Conservation (phyloP, 2,113 vertebrate genomes). For the Festucalex cinctus region DNA sequence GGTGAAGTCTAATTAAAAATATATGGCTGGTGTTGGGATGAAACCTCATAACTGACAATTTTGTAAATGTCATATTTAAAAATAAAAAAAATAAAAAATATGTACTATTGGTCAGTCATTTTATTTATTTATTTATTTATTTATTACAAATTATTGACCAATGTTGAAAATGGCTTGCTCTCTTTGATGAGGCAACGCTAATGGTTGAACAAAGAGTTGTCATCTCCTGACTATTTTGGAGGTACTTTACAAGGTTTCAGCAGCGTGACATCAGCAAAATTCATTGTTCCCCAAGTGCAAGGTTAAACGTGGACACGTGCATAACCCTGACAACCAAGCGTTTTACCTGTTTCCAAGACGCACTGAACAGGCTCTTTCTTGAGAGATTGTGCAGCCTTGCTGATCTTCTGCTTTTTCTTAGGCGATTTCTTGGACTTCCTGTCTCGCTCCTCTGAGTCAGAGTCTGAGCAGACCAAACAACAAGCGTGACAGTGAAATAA, state of each 20-base stretch:
- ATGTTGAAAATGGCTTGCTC: too few species aligned
- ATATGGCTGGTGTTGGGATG: neutral
- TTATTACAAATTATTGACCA: too few species aligned
- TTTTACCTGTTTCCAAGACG: slow-evolving; percentile 91
- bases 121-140: too few species aligned
- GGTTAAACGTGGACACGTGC: neutral
- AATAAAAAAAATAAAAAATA: too few species aligned
- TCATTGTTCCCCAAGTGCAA: neutral
- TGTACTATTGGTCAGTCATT: too few species aligned
- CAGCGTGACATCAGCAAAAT: too few species aligned
- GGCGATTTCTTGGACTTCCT: slow-evolving; percentile 76
- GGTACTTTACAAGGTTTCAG: too few species aligned
- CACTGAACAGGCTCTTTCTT: slow-evolving; percentile 85
- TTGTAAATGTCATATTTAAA: too few species aligned
- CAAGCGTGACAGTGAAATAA: neutral
- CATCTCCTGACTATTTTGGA: too few species aligned
- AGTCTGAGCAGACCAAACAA: neutral
- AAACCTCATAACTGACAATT: too few species aligned
- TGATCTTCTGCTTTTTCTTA: slow-evolving; percentile 55
- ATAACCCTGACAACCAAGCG: neutral
- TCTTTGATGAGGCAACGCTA: too few species aligned
- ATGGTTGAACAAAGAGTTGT: too few species aligned
- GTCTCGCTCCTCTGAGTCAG: slow-evolving; percentile 79
- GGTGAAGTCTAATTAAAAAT: neutral
- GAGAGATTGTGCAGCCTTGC: slow-evolving; percentile 47